Conservation (phyloP, 92 coral and sea anemone species). For the Bergia sp. region DNA sequence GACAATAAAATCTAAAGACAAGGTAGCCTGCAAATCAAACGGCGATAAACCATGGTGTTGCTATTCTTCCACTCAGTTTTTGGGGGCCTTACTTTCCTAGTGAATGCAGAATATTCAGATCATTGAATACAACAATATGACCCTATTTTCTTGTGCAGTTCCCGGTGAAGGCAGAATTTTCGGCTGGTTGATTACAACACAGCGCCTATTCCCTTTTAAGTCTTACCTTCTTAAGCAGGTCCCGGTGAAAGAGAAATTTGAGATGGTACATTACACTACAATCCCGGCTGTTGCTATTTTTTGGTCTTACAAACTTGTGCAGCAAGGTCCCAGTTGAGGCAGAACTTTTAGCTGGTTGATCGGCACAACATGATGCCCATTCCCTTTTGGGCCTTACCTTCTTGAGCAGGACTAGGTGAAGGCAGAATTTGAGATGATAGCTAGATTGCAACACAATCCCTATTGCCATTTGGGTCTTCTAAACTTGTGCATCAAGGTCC, state of each 20-base stretch:
- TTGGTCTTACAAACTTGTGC: constrained; percentile 11
- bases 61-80: no score
- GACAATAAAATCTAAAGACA: no score
- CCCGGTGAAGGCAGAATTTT: constrained; percentile 55
- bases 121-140: constrained; percentile 45
- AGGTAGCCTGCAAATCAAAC: no score
- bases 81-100: neutral
- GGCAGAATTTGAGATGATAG: no score
- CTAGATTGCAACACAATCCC: no score
- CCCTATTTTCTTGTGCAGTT: constrained; percentile 56
- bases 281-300: no score
- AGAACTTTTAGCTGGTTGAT: constrained; percentile 50
- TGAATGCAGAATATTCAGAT: constrained; percentile 29
- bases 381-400: constrained; percentile 32
- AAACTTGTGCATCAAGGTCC: no score
- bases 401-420: neutral
- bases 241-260: constrained; percentile 40
- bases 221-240: constrained; percentile 49
- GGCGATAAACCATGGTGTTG: no score
- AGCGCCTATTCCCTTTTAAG: constrained; percentile 51
- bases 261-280: no score
- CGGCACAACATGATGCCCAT: constrained; percentile 49
- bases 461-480: no score
- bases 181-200: constrained; percentile 53
- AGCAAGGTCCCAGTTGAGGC: constrained; percentile 51